Evolutionary conservation across 2,888 invertebrate species (phyloP).

Genomic region (Caenorhabditis panamensis): DNA sequence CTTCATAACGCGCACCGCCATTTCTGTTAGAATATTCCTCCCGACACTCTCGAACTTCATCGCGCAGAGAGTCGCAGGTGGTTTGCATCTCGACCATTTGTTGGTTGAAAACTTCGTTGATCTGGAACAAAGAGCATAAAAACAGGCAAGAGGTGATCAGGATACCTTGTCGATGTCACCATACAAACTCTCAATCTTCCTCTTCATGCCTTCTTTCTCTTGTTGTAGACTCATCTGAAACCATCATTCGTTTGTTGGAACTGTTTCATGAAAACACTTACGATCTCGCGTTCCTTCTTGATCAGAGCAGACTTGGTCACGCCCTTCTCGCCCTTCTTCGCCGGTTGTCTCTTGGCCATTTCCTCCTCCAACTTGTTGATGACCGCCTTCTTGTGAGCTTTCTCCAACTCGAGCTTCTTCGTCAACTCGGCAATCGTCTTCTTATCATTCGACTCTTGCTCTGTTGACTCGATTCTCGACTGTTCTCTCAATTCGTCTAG

Average conservation of each 20-base stretch:
- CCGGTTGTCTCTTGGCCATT: constrained; percentile 93
- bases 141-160: background rate
- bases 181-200: constrained; percentile 29
- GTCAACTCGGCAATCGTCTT: constrained; percentile 49
- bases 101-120: constrained; percentile 18
- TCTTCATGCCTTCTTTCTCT: constrained; percentile 38
- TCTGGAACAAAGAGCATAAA: constrained; percentile 7
- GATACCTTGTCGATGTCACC: constrained; percentile 39
- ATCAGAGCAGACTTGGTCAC: constrained; percentile 89
- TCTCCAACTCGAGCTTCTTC: constrained; percentile 67
- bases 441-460: constrained; percentile 81
- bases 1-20: constrained; percentile 25
- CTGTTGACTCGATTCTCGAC: constrained; percentile 52
- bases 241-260: no score
- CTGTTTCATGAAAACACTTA: constrained; percentile 48
- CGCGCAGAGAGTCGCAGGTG: constrained; percentile 6
- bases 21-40: constrained; percentile 37
- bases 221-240: constrained; percentile 58
- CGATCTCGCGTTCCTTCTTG: constrained; percentile 93
- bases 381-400: constrained; percentile 63
- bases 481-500: constrained; percentile 53
- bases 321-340: constrained; percentile 82
- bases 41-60: constrained; percentile 88
- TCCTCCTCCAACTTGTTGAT: constrained; percentile 95
- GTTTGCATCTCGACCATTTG: constrained; percentile 36